Evolutionary conservation across 2,113 vertebrate species (phyloP).

Genomic region (Fregata magnificens): DNA sequence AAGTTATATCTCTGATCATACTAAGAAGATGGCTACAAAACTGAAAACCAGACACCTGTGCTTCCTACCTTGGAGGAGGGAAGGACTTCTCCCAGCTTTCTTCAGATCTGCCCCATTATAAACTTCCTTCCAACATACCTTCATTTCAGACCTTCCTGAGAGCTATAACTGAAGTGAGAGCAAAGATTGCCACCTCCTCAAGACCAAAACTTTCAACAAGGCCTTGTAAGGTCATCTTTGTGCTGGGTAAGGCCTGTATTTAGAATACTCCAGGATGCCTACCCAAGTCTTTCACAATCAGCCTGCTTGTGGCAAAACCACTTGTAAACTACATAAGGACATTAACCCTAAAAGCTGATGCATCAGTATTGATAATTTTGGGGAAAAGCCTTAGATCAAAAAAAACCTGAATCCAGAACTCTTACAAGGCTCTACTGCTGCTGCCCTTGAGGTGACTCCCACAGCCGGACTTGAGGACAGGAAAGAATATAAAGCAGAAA

Average conservation of each 20-base stretch:
- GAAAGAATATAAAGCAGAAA: not conserved
- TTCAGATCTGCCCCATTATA: not conserved
- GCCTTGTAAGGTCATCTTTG: not conserved
- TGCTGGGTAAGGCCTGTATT: not conserved
- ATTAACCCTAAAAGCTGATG: not conserved
- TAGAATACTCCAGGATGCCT: not conserved
- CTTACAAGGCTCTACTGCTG: not conserved
- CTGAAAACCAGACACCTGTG: not conserved
- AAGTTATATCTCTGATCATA: not conserved
- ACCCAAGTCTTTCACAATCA: not conserved
- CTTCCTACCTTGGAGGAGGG: not conserved
- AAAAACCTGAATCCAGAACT: not conserved
- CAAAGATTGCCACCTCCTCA: not conserved
- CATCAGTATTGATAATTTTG: not conserved
- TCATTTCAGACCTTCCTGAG: not conserved
- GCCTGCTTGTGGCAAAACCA: not conserved
- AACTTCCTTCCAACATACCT: not conserved
- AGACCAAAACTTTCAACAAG: not conserved
- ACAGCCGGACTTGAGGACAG: not conserved
- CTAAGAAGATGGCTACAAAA: not conserved
- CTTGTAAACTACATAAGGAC: not conserved
- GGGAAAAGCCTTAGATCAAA: not conserved
- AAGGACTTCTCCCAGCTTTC: not conserved
- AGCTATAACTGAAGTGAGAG: not conserved
- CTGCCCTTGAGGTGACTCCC: not conserved